Conservation (phyloP, 2,888 invertebrate species). For the Aromia moschata region DNA sequence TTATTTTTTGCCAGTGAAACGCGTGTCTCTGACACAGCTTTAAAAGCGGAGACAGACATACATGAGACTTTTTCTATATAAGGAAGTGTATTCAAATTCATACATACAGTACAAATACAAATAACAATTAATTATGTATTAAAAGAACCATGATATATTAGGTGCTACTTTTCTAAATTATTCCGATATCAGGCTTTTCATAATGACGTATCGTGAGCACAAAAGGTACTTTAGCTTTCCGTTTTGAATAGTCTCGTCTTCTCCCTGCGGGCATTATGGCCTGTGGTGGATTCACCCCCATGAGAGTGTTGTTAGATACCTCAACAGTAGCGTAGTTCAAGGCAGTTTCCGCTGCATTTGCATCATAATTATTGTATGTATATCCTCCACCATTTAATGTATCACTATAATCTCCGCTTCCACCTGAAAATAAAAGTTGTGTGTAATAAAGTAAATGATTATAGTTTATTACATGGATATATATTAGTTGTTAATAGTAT, state of each 20-base stretch:
- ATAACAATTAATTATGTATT: too few relatives aligned
- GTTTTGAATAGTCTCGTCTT: slow-evolving; percentile 33
- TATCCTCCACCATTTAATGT: background rate
- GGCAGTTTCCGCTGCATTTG: slow-evolving; percentile 31
- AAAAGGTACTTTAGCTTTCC: slow-evolving; percentile 32
- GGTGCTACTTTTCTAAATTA: slow-evolving; percentile 21
- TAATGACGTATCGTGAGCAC: slow-evolving; percentile 40
- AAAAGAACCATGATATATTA: too few relatives aligned
- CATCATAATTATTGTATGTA: slow-evolving; percentile 22
- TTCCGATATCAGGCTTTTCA: slow-evolving; percentile 10
- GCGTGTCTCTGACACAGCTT: too few relatives aligned
- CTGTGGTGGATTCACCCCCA: slow-evolving; percentile 2
- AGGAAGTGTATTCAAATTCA: too few relatives aligned
- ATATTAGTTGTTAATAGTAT: too few relatives aligned
- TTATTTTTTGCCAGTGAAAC: too few relatives aligned
- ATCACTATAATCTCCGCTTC: background rate
- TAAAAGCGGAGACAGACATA: too few relatives aligned
- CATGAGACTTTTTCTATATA: too few relatives aligned
- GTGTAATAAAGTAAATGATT: too few relatives aligned
- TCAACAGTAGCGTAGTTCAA: slow-evolving; percentile 46
- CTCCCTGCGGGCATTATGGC: slow-evolving; percentile 25
- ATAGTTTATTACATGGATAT: too few relatives aligned
- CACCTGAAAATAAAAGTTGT: background rate
- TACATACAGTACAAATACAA: too few relatives aligned
- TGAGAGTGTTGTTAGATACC: slow-evolving; percentile 35